Evolutionary conservation across 2,113 vertebrate genomes (phyloP).

Genomic region (Pitta sordida): DNA sequence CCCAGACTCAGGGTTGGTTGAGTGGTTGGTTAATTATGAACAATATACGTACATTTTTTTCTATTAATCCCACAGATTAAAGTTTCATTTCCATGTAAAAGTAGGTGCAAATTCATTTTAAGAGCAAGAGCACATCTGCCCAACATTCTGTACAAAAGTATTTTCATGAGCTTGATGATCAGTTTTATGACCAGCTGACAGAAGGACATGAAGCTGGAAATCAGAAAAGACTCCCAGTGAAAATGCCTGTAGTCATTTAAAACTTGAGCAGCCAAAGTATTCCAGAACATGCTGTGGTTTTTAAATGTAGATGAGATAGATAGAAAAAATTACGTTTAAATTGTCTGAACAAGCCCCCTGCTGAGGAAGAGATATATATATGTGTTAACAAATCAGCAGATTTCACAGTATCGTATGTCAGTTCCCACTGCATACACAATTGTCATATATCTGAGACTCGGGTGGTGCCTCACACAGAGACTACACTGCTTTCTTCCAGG

Average conservation of each 20-base stretch:
- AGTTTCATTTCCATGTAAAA: not conserved
- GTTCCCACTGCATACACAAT: not conserved
- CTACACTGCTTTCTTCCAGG: not conserved
- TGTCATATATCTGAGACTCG: not conserved
- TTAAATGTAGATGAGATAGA: not conserved
- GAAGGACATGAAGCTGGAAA: not conserved
- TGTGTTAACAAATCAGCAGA: not conserved
- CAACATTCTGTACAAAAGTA: not conserved
- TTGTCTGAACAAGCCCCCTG: not conserved
- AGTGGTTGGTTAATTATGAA: not conserved
- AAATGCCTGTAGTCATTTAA: not conserved
- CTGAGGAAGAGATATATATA: not conserved
- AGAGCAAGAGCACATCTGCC: not conserved
- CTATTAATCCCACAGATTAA: not conserved
- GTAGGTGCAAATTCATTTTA: not conserved
- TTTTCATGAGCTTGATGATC: not conserved
- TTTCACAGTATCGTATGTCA: not conserved
- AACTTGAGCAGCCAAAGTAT: not conserved
- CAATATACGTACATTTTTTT: not conserved
- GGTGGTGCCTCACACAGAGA: not conserved
- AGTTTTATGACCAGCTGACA: constrained; percentile 1
- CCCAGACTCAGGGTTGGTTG: not conserved
- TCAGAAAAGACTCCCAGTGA: not conserved
- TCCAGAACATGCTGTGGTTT: not conserved
- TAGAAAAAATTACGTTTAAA: not conserved